phyloP scores from a whole-genome alignment of 2,888 invertebrate species.

The Parelbella ahira region DNA sequence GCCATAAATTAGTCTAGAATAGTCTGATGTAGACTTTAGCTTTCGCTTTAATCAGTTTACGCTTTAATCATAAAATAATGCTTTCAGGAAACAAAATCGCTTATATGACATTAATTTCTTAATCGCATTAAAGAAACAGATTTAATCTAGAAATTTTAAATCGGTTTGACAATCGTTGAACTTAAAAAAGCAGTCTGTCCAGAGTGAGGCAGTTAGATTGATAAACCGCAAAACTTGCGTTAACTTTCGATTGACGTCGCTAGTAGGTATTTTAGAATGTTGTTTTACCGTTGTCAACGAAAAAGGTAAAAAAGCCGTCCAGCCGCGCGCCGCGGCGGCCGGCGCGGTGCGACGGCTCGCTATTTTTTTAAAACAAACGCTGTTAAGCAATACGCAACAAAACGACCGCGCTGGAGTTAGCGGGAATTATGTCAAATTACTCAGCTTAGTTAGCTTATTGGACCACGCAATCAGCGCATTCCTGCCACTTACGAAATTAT shows the following conservation, averaged over 20 bases:
- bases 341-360: too few relatives aligned
- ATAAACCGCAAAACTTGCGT: constrained; percentile 7
- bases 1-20: too few relatives aligned
- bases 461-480: constrained; percentile 7
- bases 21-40: too few relatives aligned
- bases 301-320: constrained; percentile 28
- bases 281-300: constrained; percentile 31
- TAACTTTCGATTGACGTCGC: constrained; percentile 25
- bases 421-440: constrained; percentile 14
- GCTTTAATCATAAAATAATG: too few relatives aligned
- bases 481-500: constrained; percentile 10
- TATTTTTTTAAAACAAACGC: constrained; percentile 23
- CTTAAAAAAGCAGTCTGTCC: too few relatives aligned
- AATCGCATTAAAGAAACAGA: not conserved
- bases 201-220: too few relatives aligned
- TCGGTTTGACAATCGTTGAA: constrained; percentile 4
- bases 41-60: too few relatives aligned
- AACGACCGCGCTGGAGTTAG: not conserved
- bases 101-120: too few relatives aligned
- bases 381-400: constrained; percentile 13
- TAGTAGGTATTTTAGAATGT: constrained; percentile 29
- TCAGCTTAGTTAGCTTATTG: constrained; percentile 2
- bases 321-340: constrained; percentile 15
- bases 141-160: constrained; percentile 9
- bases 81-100: too few relatives aligned